Percentiles rank a stretch among this genome's conserved stretches.
phyloP scores from a whole-genome alignment of 2,888 invertebrate genomes.

The Trichopria drosophilae region DNA sequence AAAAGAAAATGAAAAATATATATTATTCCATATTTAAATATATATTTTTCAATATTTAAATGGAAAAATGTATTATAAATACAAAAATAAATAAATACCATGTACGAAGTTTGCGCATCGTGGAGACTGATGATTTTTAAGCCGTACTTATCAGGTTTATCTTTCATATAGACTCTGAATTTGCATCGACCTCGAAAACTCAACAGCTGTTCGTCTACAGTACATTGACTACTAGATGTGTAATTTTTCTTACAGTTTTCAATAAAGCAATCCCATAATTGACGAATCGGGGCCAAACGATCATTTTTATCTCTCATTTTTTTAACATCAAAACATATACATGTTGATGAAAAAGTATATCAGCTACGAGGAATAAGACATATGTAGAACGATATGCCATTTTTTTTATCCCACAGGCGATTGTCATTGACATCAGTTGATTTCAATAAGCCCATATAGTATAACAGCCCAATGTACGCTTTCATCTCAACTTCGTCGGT shows the following conservation, averaged over 20 bases:
- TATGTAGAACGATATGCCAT: background rate
- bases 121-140: slow-evolving; percentile 36
- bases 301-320: background rate
- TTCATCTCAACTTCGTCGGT: background rate
- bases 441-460: background rate
- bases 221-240: slow-evolving; percentile 32
- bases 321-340: background rate
- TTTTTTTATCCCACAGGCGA: background rate
- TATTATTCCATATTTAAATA: no score
- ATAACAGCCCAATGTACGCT: background rate
- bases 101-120: no score
- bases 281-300: slow-evolving; percentile 9
- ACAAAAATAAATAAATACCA: no score
- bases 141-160: slow-evolving; percentile 40
- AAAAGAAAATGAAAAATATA: no score
- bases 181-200: slow-evolving; percentile 36
- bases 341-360: slow-evolving; percentile 6
- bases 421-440: background rate
- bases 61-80: no score
- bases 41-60: no score
- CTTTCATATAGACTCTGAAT: slow-evolving; percentile 37
- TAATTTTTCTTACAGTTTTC: slow-evolving; percentile 27
- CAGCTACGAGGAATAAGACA: background rate
- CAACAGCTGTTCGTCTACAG: slow-evolving; percentile 40
- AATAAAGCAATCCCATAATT: slow-evolving; percentile 19